Percentiles rank a stretch among this genome's conserved stretches.
phyloP scores from a whole-genome alignment of 2,113 vertebrate species.

The Alligator sinensis region DNA sequence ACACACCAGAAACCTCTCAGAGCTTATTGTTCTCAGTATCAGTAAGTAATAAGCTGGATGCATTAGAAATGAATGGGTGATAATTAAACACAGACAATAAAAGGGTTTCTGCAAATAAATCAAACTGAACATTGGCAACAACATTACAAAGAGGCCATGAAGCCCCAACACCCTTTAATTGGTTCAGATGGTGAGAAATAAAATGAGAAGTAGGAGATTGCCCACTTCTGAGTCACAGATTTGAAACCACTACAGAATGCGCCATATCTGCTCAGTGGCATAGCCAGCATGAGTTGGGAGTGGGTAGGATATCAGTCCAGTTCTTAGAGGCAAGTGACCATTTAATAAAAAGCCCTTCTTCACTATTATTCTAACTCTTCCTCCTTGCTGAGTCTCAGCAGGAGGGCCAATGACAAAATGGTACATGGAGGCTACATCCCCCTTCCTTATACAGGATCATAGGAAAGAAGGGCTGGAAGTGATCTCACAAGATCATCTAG shows the following conservation, averaged over 20 bases:
- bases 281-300: not conserved
- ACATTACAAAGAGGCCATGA: conserved; percentile 52
- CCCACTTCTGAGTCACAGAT: not conserved
- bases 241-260: not conserved
- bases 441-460: not conserved
- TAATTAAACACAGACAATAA: conserved; percentile 70
- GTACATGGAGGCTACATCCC: not conserved
- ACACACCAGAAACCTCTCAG: conserved; percentile 58
- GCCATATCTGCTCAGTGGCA: not conserved
- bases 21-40: conserved; percentile 53
- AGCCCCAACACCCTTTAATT: conserved; percentile 4
- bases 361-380: not conserved
- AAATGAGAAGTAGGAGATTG: not conserved
- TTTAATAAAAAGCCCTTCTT: not conserved
- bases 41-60: conserved; percentile 65
- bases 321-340: not conserved
- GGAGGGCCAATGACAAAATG: not conserved
- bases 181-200: not conserved
- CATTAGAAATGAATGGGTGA: conserved; percentile 57
- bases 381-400: not conserved
- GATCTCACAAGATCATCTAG: too few species aligned
- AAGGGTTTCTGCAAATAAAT: conserved; percentile 50
- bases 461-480: too few species aligned
- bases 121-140: conserved; percentile 29
- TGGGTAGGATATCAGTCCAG: not conserved